A percentile compares a stretch with the other conserved stretches of the same genome.
These are phyloP conservation scores for Synanthedon formicaeformis DNA, from an alignment of 2,888 invertebrate genomes.

Conservation along the genomic window DNA sequence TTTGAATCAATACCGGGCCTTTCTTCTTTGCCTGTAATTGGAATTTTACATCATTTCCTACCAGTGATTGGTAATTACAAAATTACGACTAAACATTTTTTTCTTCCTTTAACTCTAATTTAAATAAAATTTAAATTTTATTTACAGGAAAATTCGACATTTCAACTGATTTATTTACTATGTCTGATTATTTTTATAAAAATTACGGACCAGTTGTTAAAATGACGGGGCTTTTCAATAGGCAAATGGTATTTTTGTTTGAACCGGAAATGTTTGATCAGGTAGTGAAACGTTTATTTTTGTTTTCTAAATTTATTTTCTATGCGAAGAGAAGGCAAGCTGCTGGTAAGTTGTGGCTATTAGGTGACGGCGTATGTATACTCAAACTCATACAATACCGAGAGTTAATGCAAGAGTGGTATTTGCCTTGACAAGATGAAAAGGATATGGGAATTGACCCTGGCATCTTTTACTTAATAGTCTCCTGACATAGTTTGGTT, in stretches of 20 bases:
- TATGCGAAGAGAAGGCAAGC: too few relatives aligned
- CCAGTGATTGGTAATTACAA: conserved; percentile 32
- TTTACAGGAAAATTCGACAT: background rate
- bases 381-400: too few relatives aligned
- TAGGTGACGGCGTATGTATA: too few relatives aligned
- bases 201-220: conserved; percentile 46
- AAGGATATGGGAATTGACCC: too few relatives aligned
- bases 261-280: conserved; percentile 42
- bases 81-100: too few relatives aligned
- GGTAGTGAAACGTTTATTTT: conserved; percentile 14
- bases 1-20: conserved; percentile 45
- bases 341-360: too few relatives aligned
- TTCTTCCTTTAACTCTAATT: background rate
- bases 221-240: conserved; percentile 35
- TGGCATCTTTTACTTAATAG: too few relatives aligned
- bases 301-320: too few relatives aligned
- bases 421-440: too few relatives aligned
- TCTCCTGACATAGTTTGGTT: too few relatives aligned
- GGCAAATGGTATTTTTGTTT: conserved; percentile 40
- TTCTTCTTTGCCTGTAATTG: conserved; percentile 41
- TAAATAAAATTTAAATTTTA: background rate
- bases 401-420: too few relatives aligned
- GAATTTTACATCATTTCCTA: conserved; percentile 41
- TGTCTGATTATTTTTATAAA: conserved; percentile 25
- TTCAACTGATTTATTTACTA: conserved; percentile 22